phyloP scores from a whole-genome alignment of 2,113 vertebrate species.

The Marmota flaviventris region DNA sequence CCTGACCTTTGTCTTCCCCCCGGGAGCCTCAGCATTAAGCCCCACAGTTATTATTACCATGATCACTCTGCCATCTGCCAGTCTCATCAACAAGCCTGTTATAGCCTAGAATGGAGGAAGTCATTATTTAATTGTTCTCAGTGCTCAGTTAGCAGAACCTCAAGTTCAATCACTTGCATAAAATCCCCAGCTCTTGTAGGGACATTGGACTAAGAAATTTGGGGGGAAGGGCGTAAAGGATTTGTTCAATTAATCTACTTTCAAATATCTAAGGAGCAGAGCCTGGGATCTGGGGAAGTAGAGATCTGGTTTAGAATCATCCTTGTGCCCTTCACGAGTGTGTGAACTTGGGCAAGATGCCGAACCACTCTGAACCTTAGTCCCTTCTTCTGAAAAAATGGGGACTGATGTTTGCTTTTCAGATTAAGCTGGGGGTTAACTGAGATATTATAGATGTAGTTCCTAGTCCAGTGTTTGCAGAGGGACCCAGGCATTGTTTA shows the following conservation, averaged over 20 bases:
- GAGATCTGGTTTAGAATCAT: not conserved
- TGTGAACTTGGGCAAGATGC: not conserved
- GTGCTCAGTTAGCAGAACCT: not conserved
- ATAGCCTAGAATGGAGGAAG: not conserved
- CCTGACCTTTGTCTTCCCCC: not conserved
- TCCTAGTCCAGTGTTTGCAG: not conserved
- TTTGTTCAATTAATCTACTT: not conserved
- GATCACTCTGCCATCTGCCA: not conserved
- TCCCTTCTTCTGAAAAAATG: not conserved
- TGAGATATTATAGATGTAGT: not conserved
- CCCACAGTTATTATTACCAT: not conserved
- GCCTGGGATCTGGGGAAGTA: not conserved
- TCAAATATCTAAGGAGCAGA: not conserved
- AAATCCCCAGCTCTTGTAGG: not conserved
- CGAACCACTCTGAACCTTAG: not conserved
- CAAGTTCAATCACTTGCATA: not conserved
- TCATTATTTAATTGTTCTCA: not conserved
- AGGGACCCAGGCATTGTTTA: not conserved
- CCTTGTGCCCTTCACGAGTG: not conserved
- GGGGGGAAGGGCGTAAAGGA: not conserved
- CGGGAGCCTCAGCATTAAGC: not conserved
- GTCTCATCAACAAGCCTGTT: not conserved
- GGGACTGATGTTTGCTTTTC: not conserved
- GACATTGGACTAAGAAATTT: not conserved
- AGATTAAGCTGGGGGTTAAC: not conserved